These are phyloP conservation scores for Pinctada fucata DNA, from an alignment of 2,888 invertebrate genomes.

Conservation along the genomic window DNA sequence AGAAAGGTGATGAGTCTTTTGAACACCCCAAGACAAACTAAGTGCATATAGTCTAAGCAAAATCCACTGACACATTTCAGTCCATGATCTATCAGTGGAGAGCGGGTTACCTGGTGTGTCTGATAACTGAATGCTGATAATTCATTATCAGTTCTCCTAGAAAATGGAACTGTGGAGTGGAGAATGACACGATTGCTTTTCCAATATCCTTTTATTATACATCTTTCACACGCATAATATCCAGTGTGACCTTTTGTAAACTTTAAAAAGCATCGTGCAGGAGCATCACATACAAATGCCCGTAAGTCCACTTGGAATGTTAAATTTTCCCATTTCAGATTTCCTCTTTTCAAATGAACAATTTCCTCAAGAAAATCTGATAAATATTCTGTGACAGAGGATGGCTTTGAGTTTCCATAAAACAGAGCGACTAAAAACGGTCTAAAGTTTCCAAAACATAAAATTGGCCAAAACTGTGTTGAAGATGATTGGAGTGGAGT, in stretches of 20 bases:
- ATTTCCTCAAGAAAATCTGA: constrained; percentile 46
- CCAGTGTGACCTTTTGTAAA: neutral
- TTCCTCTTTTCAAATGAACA: constrained; percentile 5
- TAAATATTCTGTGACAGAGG: constrained; percentile 42
- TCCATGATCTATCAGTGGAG: constrained; percentile 38
- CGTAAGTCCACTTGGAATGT: neutral
- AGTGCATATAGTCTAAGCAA: constrained; percentile 61
- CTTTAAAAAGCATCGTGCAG: neutral
- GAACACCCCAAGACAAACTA: constrained; percentile 67
- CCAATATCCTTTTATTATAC: constrained; percentile 9
- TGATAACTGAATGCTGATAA: constrained; percentile 15
- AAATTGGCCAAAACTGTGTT: constrained; percentile 47
- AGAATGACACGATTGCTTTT: neutral
- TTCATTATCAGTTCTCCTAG: constrained; percentile 2
- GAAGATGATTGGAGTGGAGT: constrained; percentile 18
- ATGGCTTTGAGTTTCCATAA: constrained; percentile 47
- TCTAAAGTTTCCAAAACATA: constrained; percentile 30
- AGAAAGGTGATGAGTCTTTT: constrained; percentile 59
- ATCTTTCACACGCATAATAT: constrained; percentile 16
- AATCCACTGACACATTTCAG: constrained; percentile 34
- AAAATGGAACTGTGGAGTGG: neutral
- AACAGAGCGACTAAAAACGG: constrained; percentile 49
- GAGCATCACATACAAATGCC: neutral
- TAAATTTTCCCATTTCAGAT: neutral
- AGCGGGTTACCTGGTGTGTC: constrained; percentile 7